Base-by-base conservation (phyloP, 2,888 invertebrate genomes). In the Polietes domitor region DNA sequence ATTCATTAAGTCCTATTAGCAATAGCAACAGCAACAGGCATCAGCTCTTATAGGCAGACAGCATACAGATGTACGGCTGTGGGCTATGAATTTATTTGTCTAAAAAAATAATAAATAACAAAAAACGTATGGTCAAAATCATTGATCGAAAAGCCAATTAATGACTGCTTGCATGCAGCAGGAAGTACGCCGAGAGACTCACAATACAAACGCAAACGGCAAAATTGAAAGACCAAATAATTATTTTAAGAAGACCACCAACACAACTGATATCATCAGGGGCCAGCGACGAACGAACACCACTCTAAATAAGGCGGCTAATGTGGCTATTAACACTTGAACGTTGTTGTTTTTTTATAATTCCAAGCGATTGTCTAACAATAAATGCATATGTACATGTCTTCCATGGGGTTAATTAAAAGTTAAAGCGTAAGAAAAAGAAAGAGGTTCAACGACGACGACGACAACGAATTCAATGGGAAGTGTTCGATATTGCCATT, bases 401-500 rank as follows among this genome's bases (percentile, higher is more conserved):
- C 15, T 61, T 28, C 0, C 28, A 32, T 28, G 28, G 17, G 32
- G 61, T 28, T 61, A 61, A 61, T 61, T 28, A 28, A 61, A 61
- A 28, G 37, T 37, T 10, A 37, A 37, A 55, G 4, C 21, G 5
- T 10, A 19, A 5, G 12, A 55, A 55, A 12, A 17, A 55, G 10
- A 55, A 21, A 28, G 28, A 28, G 17, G n/a, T 61, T 28, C 32
- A 58, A 0, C 26, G 61, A 32, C n/a, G 2, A 61, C 28, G n/a
- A n/a, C n/a, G n/a, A n/a, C n/a, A n/a, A n/a, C n/a, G n/a, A n/a
- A n/a, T n/a, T 28, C 26, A 26, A 32, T 58, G 58, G 17, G 61
- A 4, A 61, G n/a, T 32, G 61, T 28, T n/a, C 12, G 37, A 43
- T 68, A 72, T 77, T 77, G 77, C 63, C 58, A 77, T 74, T 83